Base-by-base conservation (phyloP, 2,113 vertebrate genomes). In the Vulpes vulpes region DNA sequence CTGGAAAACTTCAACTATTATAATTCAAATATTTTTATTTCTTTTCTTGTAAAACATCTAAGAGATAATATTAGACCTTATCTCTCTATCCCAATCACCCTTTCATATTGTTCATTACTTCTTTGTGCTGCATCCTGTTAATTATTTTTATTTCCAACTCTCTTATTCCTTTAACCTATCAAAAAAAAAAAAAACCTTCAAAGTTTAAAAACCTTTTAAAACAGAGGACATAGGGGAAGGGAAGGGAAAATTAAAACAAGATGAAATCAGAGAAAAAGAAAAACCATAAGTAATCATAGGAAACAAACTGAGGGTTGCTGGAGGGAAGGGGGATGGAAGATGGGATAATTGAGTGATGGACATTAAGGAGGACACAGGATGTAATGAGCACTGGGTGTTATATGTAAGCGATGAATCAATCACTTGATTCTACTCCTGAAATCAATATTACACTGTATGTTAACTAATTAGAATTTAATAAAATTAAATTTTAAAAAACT, bases 111-210 rank as follows among this genome's bases (percentile, higher is more conserved):
- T 23, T 55, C 22, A 93, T 64, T 14, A 60, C 55, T 8, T 65
- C 82, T 85, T 93, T 86, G 35, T 78, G 5, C 8, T 65, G 22
- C 8, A 43, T 78, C 76, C 19, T 92, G 64, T 82, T 71, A 88
- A 57, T 35, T 55, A 38, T 25, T 83, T 83, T 60, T 83, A 79
- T 76, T 89, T 96, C 57, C 25, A 82, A 27, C 2, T 89, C 3
- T 90, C 83, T 85, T 91, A 55, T 80, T 90, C 32, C 43, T 73
- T 90, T 85, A 85, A 79, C 4, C 71, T 89, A 22, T 86, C 88
- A 23, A 80, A 74, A 89, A 79, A 80, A 74, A 89, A 79, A 73
- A 67, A 27, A 59, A 69, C 65, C 78, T 43, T 27, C 25, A 38
- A 78, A 92, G 19, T 82, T 71, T 55, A 74, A 96, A 73, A 60